Conservation (phyloP, 2,797 vertebrate genomes). For the Fundulus diaphanus region DNA sequence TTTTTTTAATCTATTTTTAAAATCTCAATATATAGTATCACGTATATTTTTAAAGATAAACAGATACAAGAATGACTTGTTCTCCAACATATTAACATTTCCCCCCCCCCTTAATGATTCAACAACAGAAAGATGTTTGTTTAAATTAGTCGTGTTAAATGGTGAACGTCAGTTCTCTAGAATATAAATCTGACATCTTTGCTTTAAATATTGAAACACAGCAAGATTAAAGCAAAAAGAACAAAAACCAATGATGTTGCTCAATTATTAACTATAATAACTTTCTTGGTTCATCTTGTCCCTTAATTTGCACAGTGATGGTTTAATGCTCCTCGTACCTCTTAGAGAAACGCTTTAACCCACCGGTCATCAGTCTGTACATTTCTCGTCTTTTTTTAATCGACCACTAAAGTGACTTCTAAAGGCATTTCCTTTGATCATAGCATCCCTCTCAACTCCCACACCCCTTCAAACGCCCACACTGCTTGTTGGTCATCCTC, state of each 20-base stretch:
- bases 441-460: slow-evolving; percentile 17
- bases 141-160: background rate
- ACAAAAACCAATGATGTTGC: no score
- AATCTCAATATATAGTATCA: no score
- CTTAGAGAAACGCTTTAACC: background rate
- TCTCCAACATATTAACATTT: background rate
- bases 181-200: background rate
- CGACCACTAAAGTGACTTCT: slow-evolving; percentile 19
- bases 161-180: background rate
- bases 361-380: background rate
- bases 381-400: slow-evolving; percentile 10
- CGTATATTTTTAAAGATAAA: background rate
- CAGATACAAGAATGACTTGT: background rate
- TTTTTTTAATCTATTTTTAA: no score
- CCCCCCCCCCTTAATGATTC: background rate
- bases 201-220: background rate
- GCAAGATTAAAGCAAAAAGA: background rate
- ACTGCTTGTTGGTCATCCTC: slow-evolving; percentile 36
- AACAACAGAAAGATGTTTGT: background rate
- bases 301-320: background rate
- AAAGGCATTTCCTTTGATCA: slow-evolving; percentile 35
- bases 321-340: background rate
- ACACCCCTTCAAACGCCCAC: slow-evolving; percentile 9
- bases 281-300: background rate
- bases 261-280: background rate